Percentiles rank a stretch among this genome's conserved stretches.
These are phyloP conservation scores for Cyprinodon tularosa DNA, from an alignment of 2,113 vertebrate genomes.

Conservation along the genomic window DNA sequence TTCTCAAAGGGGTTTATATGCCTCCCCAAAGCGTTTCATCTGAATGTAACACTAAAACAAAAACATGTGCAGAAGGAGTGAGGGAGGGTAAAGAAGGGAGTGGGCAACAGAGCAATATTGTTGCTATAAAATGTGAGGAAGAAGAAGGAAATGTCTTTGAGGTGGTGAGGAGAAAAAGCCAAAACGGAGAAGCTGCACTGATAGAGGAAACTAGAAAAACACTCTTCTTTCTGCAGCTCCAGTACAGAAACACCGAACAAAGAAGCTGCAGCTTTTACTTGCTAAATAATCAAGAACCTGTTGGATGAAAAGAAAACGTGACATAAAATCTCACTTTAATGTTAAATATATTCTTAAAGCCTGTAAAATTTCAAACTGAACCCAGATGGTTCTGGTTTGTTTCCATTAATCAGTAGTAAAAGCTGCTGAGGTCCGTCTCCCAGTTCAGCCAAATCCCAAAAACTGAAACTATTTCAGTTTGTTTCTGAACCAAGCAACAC, in stretches of 20 bases:
- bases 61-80: background rate
- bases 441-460: background rate
- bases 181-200: slow-evolving; percentile 43
- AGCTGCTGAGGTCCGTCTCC: background rate
- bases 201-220: slow-evolving; percentile 12
- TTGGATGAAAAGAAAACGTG: background rate
- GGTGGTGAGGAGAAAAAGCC: slow-evolving; percentile 8
- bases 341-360: background rate
- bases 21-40: background rate
- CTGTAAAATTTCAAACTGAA: background rate
- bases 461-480: background rate
- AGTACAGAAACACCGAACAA: no score
- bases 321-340: background rate
- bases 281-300: background rate
- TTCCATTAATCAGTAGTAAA: background rate
- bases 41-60: no score
- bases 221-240: background rate
- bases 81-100: background rate
- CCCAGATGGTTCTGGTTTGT: background rate
- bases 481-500: background rate
- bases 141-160: slow-evolving; percentile 34
- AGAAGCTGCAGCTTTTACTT: background rate
- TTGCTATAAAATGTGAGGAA: slow-evolving; percentile 4
- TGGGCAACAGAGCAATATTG: background rate
- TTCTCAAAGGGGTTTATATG: background rate